Evolutionary conservation across 2,888 invertebrate genomes (phyloP), one percentile per base, ranked within the genome.

Genomic region (Euplexia lucipara): DNA sequence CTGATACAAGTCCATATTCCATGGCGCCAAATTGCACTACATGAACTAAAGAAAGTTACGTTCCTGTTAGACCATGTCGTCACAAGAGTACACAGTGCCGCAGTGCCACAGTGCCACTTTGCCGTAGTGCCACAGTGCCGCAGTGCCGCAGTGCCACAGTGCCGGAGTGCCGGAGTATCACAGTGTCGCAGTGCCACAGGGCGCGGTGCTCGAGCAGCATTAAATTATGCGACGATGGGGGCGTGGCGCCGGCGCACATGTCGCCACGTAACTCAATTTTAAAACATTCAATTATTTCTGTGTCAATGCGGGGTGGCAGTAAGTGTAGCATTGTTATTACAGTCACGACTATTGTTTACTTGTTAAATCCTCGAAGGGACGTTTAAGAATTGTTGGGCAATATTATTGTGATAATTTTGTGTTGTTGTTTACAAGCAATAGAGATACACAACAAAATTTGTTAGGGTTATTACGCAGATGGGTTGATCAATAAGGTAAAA

Each of bases 181-280:
- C n/a, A n/a, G n/a, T n/a, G 52, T 14, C 32, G 16, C 56, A 16
- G 59, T 8, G 14, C 9, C 35, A 74, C 73, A 48, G 68, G 90
- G 90, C 85, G 90, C 82, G 22, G 37, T 54, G 84, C 90, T 91
- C 89, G 86, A 85, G 87, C 83, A 87, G 72, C 88, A 93, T 92
- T 92, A 84, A 86, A 91, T 93, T 92, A 92, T 78, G 65, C 78
- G 76, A 56, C 79, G 79, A 78, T 82, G 78, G 82, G 76, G 79
- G 74, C 65, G n/a, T n/a, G n/a, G 57, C 67, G 48, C 44, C 62
- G 20, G 58, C 51, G 53, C 62, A 80, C 70, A 64, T 65, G 58
- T 37, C 47, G 51, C 42, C 18, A 37, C 22, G 45, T 78, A 71
- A 75, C 60, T 80, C 54, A 60, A 78, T 80, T 80, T 71, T 77